Evolutionary conservation across 2,888 invertebrate genomes (phyloP).

Genomic region (Drosophila macrothrix): DNA sequence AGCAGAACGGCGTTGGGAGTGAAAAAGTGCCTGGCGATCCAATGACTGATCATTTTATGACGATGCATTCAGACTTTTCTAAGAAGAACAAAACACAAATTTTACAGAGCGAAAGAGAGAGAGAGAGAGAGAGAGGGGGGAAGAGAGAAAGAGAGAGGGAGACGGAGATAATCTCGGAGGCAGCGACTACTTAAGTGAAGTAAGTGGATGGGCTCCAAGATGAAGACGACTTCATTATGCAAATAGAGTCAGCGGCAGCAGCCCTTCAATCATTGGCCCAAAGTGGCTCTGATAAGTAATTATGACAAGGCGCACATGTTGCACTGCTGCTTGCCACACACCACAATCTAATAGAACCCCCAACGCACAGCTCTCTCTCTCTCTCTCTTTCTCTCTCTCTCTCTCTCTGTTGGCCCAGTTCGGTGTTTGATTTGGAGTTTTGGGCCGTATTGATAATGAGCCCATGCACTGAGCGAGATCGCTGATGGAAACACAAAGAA

Average conservation of each 20-base stretch:
- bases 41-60: constrained; percentile 26
- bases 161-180: constrained; percentile 19
- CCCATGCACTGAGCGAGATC: constrained; percentile 2
- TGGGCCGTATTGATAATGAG: constrained; percentile 14
- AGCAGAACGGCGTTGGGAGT: constrained; percentile 16
- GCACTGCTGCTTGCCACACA: constrained; percentile 12
- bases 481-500: not conserved
- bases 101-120: not conserved
- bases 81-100: constrained; percentile 25
- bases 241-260: constrained; percentile 46
- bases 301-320: constrained; percentile 62
- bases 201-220: constrained; percentile 44
- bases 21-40: constrained; percentile 3
- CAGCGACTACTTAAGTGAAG: constrained; percentile 49
- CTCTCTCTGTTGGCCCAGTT: not conserved
- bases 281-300: constrained; percentile 63
- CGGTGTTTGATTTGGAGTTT: constrained; percentile 2
- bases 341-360: not conserved
- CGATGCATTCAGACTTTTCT: constrained; percentile 15
- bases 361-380: not conserved
- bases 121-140: no score
- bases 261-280: constrained; percentile 62
- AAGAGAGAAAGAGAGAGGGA: not conserved
- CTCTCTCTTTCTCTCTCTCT: not conserved
- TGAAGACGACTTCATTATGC: constrained; percentile 69